Base-by-base conservation (phyloP, 1,140 invertebrate species). In the Prorops nasuta region DNA sequence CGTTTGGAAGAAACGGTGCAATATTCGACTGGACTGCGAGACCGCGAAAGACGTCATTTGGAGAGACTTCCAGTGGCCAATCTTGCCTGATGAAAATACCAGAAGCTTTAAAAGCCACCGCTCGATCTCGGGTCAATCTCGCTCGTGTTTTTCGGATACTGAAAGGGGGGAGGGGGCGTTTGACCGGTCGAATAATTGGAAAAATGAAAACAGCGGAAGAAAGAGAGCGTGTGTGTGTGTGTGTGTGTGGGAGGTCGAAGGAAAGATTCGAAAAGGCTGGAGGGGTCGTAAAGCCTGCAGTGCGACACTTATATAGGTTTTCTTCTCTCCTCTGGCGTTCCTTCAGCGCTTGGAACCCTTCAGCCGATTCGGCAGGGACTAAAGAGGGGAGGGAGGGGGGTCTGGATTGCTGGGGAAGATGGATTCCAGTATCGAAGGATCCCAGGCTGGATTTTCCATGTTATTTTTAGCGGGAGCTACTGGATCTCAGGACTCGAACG, bases 1-100 rank as follows among this genome's bases (percentile, higher is more conserved):
- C n/a, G n/a, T n/a, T n/a, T n/a, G n/a, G n/a, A n/a, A n/a, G n/a
- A n/a, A n/a, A n/a, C n/a, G n/a, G n/a, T n/a, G n/a, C n/a, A n/a
- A n/a, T n/a, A n/a, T n/a, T n/a, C n/a, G n/a, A n/a, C n/a, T n/a
- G n/a, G 24, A 49, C 21, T 38, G 35, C 24, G 38, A 38, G 40
- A 56, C 24, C 32, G 51, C 22, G 46, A 48, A n/a, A n/a, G n/a
- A n/a, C n/a, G 42, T 20, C 40, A 50, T 19, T 41, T 40, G 49
- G 49, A 46, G 51, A 47, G 55, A 66, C 58, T 67, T 60, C 52
- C 43, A 53, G 62, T 54, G 66, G 62, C 64, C 66, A 67, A 69
- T 69, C 66, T 69, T 51, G 60, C 66, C 58, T 61, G 58, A 62
- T 62, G 60, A 62, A 61, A 62, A 62, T 62, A 62, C 59, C 59